A percentile compares a stretch with the other conserved stretches of the same genome.
phyloP scores from a whole-genome alignment of 2,113 vertebrate genomes.

The Sorex araneus region DNA sequence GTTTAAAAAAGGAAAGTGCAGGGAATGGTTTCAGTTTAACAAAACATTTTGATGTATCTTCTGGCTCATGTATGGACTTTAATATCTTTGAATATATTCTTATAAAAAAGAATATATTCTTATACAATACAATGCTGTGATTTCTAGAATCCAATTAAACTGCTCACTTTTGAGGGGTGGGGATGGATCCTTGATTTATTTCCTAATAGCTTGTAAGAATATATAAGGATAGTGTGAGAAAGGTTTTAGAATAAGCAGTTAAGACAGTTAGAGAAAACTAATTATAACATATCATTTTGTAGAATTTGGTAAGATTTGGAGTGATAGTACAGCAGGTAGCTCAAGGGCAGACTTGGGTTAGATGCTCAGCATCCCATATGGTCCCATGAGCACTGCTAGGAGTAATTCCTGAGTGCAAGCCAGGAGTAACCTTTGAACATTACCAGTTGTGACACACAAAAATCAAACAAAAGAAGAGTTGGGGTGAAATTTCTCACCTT shows the following conservation, averaged over 20 bases:
- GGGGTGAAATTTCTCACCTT: neutral
- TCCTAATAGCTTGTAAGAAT: slow-evolving; percentile 28
- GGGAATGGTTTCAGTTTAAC: neutral
- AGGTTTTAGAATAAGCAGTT: slow-evolving; percentile 1
- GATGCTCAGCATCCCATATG: no score
- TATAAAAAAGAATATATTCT: no score
- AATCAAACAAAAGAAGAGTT: neutral
- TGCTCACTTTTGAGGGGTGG: neutral
- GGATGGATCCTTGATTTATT: neutral
- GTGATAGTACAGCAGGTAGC: no score
- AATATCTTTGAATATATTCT: neutral
- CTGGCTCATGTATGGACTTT: neutral
- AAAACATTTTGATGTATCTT: neutral
- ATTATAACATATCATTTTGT: neutral
- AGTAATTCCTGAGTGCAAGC: no score
- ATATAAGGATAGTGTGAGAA: neutral
- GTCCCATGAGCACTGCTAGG: no score
- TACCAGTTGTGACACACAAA: no score
- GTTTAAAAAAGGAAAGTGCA: no score
- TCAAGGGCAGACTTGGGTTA: no score
- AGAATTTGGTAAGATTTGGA: neutral
- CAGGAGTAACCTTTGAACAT: no score
- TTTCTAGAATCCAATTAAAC: slow-evolving; percentile 2
- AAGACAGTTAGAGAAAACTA: slow-evolving; percentile 40
- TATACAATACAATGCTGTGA: neutral